These are phyloP conservation scores for Scartelaos histophorus DNA, from an alignment of 2,113 vertebrate genomes.

Conservation along the genomic window DNA sequence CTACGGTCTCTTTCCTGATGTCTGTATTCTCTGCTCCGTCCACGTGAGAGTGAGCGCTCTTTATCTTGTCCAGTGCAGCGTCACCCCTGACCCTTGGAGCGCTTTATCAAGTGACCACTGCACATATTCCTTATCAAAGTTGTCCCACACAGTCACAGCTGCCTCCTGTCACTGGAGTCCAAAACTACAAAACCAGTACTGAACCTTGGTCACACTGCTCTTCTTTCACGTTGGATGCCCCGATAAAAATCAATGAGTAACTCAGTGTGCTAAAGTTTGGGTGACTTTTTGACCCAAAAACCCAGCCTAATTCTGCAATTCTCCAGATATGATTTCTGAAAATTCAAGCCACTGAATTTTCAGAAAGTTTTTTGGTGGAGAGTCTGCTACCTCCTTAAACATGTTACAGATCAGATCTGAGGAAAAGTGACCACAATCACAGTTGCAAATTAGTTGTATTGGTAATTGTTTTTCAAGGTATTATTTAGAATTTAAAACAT, in stretches of 20 bases:
- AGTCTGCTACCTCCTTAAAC: too few relatives aligned
- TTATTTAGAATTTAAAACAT: too few relatives aligned
- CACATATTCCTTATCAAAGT: slow-evolving; percentile 45
- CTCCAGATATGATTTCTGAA: background rate
- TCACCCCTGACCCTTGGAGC: slow-evolving; percentile 42
- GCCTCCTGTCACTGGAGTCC: slow-evolving; percentile 16
- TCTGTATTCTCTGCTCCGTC: background rate
- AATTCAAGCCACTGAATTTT: background rate
- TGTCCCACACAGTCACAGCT: slow-evolving; percentile 29
- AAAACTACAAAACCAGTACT: slow-evolving; percentile 8
- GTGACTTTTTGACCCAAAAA: background rate
- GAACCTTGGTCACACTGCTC: slow-evolving; percentile 1
- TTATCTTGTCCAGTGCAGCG: slow-evolving; percentile 13
- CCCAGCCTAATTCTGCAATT: background rate
- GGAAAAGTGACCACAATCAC: too few relatives aligned
- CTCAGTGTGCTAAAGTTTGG: background rate
- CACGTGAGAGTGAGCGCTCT: background rate
- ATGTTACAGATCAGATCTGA: too few relatives aligned
- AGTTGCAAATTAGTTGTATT: too few relatives aligned
- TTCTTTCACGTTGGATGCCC: background rate
- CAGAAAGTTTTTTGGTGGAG: background rate
- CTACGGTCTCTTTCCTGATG: background rate
- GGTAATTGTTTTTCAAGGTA: too few relatives aligned
- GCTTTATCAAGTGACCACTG: slow-evolving; percentile 39
- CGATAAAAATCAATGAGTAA: background rate